Base-by-base conservation (phyloP, 2,113 vertebrate species). In the Apus apus region DNA sequence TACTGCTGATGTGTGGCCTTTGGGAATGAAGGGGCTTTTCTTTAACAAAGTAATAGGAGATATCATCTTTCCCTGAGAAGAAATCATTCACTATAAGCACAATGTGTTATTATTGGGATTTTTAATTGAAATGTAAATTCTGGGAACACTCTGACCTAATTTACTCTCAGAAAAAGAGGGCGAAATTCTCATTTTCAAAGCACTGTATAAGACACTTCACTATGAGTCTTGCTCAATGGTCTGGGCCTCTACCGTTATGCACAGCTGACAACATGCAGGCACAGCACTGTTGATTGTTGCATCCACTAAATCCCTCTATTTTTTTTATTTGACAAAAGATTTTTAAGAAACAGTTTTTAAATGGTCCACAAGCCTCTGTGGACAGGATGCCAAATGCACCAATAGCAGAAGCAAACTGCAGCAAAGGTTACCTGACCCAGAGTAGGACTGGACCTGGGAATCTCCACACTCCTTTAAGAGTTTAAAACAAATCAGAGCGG, bases 91-190 rank as follows among this genome's bases (percentile, higher is more conserved):
- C 98, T 96, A 97, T 98, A 98, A 97, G 98, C 98, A 99, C 99
- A 99, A 99, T 99, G 99, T 98, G 97, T 99, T 99, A 98, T 99
- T 99, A 99, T 98, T 98, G 98, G 98, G 98, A 99, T 98, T 98
- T 98, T 99, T 99, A 99, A 99, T 99, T 99, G 98, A 99, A 99
- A 99, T 99, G 99, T 99, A 99, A 99, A 99, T 99, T 99, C 98
- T 98, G 98, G 98, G 98, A 99, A 98, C 98, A 98, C 98, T 98
- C 96, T 99, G 98, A 98, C 98, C 98, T 98, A 98, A 98, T 98
- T 98, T 98, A 98, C 97, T 98, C 95, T 93, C 96, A 98, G 96
- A 96, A 97, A 98, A 98, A 96, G 98, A 98, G 97, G 98, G 97
- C 97, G 98, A 98, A 98, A 98, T 98, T 98, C 98, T 99, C 98